These are phyloP conservation scores for Drosophila prosaltans DNA, from an alignment of 1,140 invertebrate genomes.

Conservation along the genomic window DNA sequence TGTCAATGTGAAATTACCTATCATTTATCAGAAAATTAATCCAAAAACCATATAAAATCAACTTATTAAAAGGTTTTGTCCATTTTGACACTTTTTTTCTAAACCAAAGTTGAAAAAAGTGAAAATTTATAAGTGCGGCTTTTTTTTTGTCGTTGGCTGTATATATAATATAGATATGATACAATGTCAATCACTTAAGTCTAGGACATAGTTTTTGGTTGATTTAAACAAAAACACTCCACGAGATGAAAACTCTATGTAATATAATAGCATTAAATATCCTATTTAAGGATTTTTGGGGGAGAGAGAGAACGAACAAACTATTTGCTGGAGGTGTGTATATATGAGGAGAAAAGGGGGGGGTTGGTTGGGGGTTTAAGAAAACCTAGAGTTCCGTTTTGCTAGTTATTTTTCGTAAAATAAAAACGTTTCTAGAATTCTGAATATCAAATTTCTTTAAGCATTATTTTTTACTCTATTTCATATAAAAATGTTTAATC, in stretches of 20 bases:
- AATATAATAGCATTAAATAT: background rate
- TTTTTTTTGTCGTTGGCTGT: too few species aligned
- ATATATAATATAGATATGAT: constrained; percentile 12
- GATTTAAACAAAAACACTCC: too few species aligned
- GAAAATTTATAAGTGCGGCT: too few species aligned
- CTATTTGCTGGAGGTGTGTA: background rate
- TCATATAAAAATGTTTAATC: background rate
- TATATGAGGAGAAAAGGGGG: background rate
- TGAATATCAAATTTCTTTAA: background rate
- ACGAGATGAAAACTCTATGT: background rate
- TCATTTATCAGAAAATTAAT: too few species aligned
- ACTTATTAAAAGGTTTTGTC: too few species aligned
- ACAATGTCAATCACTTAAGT: constrained; percentile 44
- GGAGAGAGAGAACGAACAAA: background rate
- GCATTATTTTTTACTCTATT: constrained; percentile 1
- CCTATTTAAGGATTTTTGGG: background rate
- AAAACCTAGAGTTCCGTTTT: constrained; percentile 5
- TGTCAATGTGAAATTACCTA: too few species aligned
- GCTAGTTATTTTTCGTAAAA: background rate
- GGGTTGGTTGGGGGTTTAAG: background rate
- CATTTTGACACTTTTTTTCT: too few species aligned
- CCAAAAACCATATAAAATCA: too few species aligned
- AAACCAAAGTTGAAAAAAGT: too few species aligned
- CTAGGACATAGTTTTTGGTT: constrained; percentile 21
- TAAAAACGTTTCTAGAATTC: constrained; percentile 1